Evolutionary conservation across 2,113 vertebrate species (phyloP).

Genomic region (Synchiropus splendidus): DNA sequence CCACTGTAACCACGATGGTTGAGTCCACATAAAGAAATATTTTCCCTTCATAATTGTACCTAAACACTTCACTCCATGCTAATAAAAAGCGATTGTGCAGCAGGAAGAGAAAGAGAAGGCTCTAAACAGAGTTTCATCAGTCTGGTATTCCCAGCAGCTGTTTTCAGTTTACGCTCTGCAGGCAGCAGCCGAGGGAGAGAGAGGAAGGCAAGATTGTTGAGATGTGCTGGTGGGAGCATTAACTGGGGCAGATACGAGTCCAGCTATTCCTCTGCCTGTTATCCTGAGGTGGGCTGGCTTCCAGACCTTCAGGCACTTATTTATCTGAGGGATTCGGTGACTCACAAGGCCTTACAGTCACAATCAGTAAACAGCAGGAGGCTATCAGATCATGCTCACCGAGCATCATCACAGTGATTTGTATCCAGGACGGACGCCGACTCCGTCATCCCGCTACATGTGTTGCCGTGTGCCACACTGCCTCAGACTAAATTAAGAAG

Average conservation of each 20-base stretch:
- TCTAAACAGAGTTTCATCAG: constrained; percentile 71
- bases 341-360: constrained; percentile 46
- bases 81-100: constrained; percentile 72
- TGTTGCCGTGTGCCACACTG: constrained; percentile 37
- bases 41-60: constrained; percentile 60
- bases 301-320: constrained; percentile 62
- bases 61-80: constrained; percentile 61
- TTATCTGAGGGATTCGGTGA: constrained; percentile 61
- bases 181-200: constrained; percentile 41
- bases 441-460: constrained; percentile 22
- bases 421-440: constrained; percentile 32
- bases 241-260: constrained; percentile 60
- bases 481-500: constrained; percentile 60
- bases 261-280: constrained; percentile 54
- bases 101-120: constrained; percentile 45
- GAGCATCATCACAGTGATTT: constrained; percentile 47
- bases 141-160: constrained; percentile 78
- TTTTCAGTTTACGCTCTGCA: constrained; percentile 71
- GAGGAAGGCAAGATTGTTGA: constrained; percentile 56
- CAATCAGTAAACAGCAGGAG: constrained; percentile 44
- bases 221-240: constrained; percentile 61
- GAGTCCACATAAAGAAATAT: constrained; percentile 60
- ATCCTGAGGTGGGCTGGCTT: constrained; percentile 59
- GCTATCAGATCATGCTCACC: constrained; percentile 47
- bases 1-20: constrained; percentile 39